A percentile compares a stretch with the other conserved stretches of the same genome.
phyloP scores from a whole-genome alignment of 1,140 invertebrate species.

The Drosophila subobscura region DNA sequence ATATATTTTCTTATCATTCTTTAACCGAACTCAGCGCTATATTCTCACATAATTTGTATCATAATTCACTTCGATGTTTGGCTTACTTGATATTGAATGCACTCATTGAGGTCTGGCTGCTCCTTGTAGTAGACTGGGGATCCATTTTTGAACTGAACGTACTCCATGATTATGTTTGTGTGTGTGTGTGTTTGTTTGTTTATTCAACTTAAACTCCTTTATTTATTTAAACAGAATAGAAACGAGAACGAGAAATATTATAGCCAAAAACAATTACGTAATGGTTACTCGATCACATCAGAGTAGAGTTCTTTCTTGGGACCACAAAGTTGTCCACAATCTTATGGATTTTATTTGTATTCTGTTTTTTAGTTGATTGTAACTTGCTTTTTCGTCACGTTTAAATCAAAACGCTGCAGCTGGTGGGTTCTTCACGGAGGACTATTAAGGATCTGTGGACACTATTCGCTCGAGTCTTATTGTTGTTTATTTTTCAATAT shows the following conservation, averaged over 20 bases:
- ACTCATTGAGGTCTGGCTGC: slow-evolving; percentile 82
- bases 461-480: slow-evolving; percentile 63
- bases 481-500: slow-evolving; percentile 84
- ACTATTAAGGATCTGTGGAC: slow-evolving; percentile 61
- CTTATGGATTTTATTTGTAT: slow-evolving; percentile 11
- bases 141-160: slow-evolving; percentile 83
- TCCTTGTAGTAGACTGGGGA: slow-evolving; percentile 83
- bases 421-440: slow-evolving; percentile 72
- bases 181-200: slow-evolving; percentile 60
- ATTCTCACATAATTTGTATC: background rate
- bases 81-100: slow-evolving; percentile 84
- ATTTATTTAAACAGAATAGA: slow-evolving; percentile 44
- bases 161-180: slow-evolving; percentile 76
- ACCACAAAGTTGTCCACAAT: slow-evolving; percentile 21
- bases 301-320: slow-evolving; percentile 18
- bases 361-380: slow-evolving; percentile 16
- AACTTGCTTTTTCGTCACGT: slow-evolving; percentile 77
- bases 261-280: slow-evolving; percentile 60
- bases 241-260: slow-evolving; percentile 60
- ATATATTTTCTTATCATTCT: background rate
- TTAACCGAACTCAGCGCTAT: background rate
- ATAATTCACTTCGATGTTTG: background rate
- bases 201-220: slow-evolving; percentile 74
- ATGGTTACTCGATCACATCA: slow-evolving; percentile 29
- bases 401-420: slow-evolving; percentile 69